Conservation (phyloP, 2,888 invertebrate genomes). For the Diaphora mendica region DNA sequence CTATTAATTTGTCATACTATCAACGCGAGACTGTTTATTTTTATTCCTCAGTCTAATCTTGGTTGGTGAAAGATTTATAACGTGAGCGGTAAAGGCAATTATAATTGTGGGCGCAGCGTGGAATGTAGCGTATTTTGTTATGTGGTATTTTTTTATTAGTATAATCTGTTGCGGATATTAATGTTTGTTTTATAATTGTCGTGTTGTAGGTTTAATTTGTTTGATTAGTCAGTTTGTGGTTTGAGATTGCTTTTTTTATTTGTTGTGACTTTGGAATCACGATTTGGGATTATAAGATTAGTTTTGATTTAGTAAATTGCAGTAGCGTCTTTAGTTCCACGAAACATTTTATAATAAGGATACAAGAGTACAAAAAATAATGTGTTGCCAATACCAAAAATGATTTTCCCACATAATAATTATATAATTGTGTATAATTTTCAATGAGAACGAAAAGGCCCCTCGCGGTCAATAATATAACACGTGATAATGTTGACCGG, state of each 20-base stretch:
- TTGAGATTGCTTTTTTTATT: constrained; percentile 18
- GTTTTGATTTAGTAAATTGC: not conserved
- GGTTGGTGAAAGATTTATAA: constrained; percentile 71
- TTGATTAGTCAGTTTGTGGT: constrained; percentile 1
- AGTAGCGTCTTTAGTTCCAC: not conserved
- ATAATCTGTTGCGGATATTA: constrained; percentile 48
- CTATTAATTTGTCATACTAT: constrained; percentile 78
- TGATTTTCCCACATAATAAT: constrained; percentile 18
- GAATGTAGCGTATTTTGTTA: constrained; percentile 61
- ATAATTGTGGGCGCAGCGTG: constrained; percentile 61
- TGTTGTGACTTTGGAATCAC: constrained; percentile 11
- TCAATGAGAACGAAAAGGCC: constrained; percentile 41
- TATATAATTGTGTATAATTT: constrained; percentile 48
- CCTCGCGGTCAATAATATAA: constrained; percentile 51
- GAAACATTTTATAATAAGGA: constrained; percentile 2
- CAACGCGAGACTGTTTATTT: constrained; percentile 67
- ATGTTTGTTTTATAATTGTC: constrained; percentile 43
- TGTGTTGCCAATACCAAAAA: constrained; percentile 4
- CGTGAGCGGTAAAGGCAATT: constrained; percentile 62
- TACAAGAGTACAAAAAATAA: constrained; percentile 2
- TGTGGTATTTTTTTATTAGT: constrained; percentile 34
- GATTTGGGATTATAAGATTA: not conserved
- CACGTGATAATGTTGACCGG: constrained; percentile 17
- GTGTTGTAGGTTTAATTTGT: constrained; percentile 37
- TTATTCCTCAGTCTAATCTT: constrained; percentile 68